Base-by-base conservation (phyloP, 2,797 vertebrate species). In the Triplophysa bombifrons region DNA sequence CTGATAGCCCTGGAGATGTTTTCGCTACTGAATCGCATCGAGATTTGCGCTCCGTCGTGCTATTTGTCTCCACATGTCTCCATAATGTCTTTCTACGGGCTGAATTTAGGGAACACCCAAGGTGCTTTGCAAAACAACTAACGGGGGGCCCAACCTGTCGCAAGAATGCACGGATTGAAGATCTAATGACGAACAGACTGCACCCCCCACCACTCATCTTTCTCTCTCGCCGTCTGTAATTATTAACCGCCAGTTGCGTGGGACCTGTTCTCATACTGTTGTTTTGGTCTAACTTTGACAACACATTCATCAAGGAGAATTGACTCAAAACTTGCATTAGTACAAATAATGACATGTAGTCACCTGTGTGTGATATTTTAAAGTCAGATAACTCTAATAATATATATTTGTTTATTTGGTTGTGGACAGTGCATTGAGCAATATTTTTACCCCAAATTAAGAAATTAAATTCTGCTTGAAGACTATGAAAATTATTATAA, bases 41-140 rank as follows among this genome's bases (percentile, higher is more conserved):
- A 95, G 93, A 93, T 93, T 94, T 93, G 67, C 85, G 91, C 85
- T 91, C 93, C 90, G 90, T 92, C 88, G 84, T 81, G 86, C 89
- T 90, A 88, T 89, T 94, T 94, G 93, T 95, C 90, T 94, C 91
- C 88, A 85, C 91, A 86, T 89, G 92, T 93, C 91, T 92, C 90
- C 88, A 93, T 94, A 93, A 94, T 95, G 93, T 93, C 90, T 94
- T 90, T 92, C 92, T 92, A 93, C 89, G 88, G 91, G 93, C 91
- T 87, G 87, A 93, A 87, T 90, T 93, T 91, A 89, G 84, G 91
- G 93, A 94, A 94, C 92, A 94, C 90, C 92, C 91, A 93, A 92
- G 93, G 93, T 94, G 94, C 90, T 93, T 94, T 93, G 87, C 85
- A 82, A 86, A 86, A 86, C 81, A 84, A 84, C 78, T 80, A 81